A percentile compares a stretch with the other conserved stretches of the same genome.
These are phyloP conservation scores for Xylota segnis DNA, from an alignment of 2,888 invertebrate genomes.

Conservation along the genomic window DNA sequence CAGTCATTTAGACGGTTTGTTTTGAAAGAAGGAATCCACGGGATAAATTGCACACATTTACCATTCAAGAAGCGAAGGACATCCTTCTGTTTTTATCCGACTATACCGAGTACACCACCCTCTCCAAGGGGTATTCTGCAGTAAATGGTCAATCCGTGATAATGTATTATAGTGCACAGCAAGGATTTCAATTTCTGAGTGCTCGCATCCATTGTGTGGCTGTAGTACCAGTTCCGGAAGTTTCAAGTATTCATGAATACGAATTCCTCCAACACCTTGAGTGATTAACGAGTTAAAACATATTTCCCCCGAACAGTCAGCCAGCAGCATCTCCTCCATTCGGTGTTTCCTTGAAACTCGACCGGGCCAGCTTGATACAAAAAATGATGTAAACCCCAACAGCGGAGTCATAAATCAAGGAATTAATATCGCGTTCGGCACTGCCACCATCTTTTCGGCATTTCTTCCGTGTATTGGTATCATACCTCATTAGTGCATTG, in stretches of 20 bases:
- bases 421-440: background rate
- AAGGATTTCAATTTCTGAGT: background rate
- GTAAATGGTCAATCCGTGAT: background rate
- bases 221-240: background rate
- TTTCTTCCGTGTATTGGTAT: constrained; percentile 14
- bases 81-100: background rate
- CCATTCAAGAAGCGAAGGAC: background rate
- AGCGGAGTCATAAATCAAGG: constrained; percentile 9
- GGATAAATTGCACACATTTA: constrained; percentile 3
- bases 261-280: background rate
- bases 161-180: background rate
- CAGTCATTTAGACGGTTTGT: constrained; percentile 4
- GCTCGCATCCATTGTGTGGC: background rate
- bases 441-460: background rate
- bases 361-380: background rate
- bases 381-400: constrained; percentile 5
- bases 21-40: background rate
- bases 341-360: background rate
- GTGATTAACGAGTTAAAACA: constrained; percentile 19
- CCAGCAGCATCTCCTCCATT: background rate
- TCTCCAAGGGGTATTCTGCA: background rate
- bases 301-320: too few relatives aligned
- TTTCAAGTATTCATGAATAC: background rate
- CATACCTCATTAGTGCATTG: constrained; percentile 48
- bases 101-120: too few relatives aligned